Evolutionary conservation across 2,113 vertebrate species (phyloP).

Genomic region (Clarias magur): DNA sequence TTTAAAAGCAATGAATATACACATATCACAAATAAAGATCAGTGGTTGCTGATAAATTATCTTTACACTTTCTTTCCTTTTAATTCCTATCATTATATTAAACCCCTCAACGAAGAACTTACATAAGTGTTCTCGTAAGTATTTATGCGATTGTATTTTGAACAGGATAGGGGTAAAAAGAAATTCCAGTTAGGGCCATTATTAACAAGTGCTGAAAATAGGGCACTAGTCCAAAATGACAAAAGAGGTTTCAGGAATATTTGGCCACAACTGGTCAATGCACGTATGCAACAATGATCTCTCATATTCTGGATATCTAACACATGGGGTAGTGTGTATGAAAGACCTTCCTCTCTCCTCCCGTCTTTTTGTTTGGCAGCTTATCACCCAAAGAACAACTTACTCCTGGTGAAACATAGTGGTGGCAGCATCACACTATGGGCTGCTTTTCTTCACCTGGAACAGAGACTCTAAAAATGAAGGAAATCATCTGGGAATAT

Average conservation of each 20-base stretch:
- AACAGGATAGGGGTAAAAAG: neutral
- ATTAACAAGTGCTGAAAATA: neutral
- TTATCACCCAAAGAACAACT: neutral
- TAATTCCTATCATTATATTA: too few species aligned
- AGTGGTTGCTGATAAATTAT: neutral
- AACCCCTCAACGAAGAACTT: neutral
- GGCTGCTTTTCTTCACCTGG: neutral
- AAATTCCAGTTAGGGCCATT: neutral
- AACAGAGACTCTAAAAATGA: neutral
- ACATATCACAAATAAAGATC: neutral
- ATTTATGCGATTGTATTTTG: neutral
- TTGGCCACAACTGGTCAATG: neutral
- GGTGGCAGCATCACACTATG: neutral
- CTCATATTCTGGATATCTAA: neutral
- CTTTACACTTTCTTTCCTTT: neutral
- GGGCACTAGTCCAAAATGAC: neutral
- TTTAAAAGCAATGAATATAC: neutral
- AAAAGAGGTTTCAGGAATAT: neutral
- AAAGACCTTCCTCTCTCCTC: neutral
- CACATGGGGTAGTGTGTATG: neutral
- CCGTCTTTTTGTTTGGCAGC: neutral
- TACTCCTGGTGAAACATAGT: neutral
- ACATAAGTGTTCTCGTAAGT: neutral
- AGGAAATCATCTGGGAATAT: neutral
- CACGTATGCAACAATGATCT: too few species aligned